These are phyloP conservation scores for Hemicentrotus pulcherrimus DNA, from an alignment of 35 echinoderm and acorn worm species.

Conservation along the genomic window DNA sequence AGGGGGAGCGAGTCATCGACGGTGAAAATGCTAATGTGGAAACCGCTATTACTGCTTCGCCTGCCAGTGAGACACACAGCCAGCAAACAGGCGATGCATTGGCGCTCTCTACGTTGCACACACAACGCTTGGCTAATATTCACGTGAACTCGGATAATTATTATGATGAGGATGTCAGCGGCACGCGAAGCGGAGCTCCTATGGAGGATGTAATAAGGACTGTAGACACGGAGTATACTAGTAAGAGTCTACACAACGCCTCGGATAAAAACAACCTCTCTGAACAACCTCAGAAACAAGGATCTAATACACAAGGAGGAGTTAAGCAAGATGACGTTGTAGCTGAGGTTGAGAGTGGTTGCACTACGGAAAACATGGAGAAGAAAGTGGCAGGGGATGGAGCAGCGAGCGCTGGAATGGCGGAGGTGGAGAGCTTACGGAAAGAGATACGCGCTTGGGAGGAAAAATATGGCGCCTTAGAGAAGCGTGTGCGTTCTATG, in stretches of 20 bases:
- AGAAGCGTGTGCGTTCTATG: constrained; percentile 61
- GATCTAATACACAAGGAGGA: neutral
- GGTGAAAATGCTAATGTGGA: constrained; percentile 48
- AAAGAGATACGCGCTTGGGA: constrained; percentile 68
- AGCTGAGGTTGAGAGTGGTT: neutral
- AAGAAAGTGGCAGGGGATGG: constrained; percentile 27
- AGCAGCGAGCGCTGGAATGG: constrained; percentile 38
- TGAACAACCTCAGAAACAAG: neutral
- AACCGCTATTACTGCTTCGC: neutral
- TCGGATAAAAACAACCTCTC: constrained; percentile 15
- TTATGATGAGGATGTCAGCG: constrained; percentile 49
- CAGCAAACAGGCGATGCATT: constrained; percentile 1
- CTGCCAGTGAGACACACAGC: constrained; percentile 12
- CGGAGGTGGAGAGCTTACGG: constrained; percentile 52
- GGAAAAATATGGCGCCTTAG: constrained; percentile 46
- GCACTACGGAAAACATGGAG: constrained; percentile 32
- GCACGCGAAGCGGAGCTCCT: constrained; percentile 10
- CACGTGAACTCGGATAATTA: constrained; percentile 54
- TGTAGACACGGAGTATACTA: neutral
- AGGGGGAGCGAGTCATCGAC: constrained; percentile 35
- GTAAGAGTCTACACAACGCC: neutral
- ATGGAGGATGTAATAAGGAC: constrained; percentile 30
- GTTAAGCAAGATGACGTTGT: constrained; percentile 21
- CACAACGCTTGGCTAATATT: constrained; percentile 49
- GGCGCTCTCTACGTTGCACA: constrained; percentile 14